Percentiles rank a stretch among this genome's conserved stretches.
phyloP scores from a whole-genome alignment of 2,888 invertebrate genomes.

The Aplocera efformata region DNA sequence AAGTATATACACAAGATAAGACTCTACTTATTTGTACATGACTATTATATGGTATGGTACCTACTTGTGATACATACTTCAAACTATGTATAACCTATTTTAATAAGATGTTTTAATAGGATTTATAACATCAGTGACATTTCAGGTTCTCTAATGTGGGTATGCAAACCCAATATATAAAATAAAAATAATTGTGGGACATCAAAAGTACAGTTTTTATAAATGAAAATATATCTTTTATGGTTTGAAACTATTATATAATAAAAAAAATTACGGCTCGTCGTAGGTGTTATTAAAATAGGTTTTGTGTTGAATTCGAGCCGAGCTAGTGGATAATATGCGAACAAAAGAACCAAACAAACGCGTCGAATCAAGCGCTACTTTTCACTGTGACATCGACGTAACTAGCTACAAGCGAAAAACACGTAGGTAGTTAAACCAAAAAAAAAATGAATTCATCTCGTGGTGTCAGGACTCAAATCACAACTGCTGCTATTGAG shows the following conservation, averaged over 20 bases:
- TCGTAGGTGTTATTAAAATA: slow-evolving; percentile 48
- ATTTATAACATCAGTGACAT: too few species aligned
- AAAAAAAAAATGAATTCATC: slow-evolving; percentile 33
- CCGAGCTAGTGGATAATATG: slow-evolving; percentile 51
- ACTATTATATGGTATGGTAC: too few species aligned
- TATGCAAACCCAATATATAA: too few species aligned
- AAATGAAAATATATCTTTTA: slow-evolving; percentile 4
- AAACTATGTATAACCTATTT: too few species aligned
- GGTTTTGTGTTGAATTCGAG: slow-evolving; percentile 57
- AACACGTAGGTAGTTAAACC: too few species aligned
- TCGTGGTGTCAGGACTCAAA: slow-evolving; percentile 31
- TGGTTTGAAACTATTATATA: slow-evolving; percentile 30
- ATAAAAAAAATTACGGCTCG: slow-evolving; percentile 30
- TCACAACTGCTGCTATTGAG: slow-evolving; percentile 40
- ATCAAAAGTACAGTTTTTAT: too few species aligned
- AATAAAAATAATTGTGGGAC: too few species aligned
- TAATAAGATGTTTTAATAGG: too few species aligned
- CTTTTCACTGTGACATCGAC: slow-evolving; percentile 59
- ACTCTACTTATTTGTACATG: too few species aligned
- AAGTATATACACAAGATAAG: too few species aligned
- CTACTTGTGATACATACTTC: too few species aligned
- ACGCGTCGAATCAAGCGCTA: slow-evolving; percentile 64
- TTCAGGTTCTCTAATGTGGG: too few species aligned
- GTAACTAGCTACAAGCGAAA: slow-evolving; percentile 37
- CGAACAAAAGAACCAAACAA: slow-evolving; percentile 72